Percentiles rank a stretch among this genome's conserved stretches.
Evolutionary conservation across 2,113 vertebrate genomes (phyloP).

Genomic region (Brevimyrus niger): DNA sequence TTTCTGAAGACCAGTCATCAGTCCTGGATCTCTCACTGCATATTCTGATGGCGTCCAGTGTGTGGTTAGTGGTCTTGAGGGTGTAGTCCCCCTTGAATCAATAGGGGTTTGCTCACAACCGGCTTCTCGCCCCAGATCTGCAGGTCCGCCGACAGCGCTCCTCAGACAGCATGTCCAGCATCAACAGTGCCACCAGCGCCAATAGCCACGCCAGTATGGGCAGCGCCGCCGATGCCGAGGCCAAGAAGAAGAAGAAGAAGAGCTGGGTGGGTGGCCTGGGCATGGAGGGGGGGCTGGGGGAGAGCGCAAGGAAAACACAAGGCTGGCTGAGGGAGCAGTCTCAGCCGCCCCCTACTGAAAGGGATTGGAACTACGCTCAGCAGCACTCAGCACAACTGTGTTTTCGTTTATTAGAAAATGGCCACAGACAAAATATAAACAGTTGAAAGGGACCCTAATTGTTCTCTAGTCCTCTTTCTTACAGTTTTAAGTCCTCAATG

Average conservation of each 20-base stretch:
- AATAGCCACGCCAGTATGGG: constrained; percentile 72
- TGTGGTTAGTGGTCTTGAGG: not conserved
- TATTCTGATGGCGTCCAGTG: not conserved
- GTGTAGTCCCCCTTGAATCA: not conserved
- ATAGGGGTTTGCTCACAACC: not conserved
- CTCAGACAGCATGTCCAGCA: constrained; percentile 78
- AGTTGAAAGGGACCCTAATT: not conserved
- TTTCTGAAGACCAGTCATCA: not conserved
- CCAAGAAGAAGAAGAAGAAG: constrained; percentile 87
- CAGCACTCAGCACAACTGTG: not conserved
- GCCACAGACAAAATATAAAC: not conserved
- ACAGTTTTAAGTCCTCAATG: not conserved
- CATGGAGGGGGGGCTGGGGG: not conserved
- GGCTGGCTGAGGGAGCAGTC: not conserved
- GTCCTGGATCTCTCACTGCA: not conserved
- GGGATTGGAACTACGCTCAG: not conserved
- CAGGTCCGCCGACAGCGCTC: constrained; percentile 73
- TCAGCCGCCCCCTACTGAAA: not conserved
- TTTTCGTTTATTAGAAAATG: not conserved
- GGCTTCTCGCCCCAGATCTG: constrained; percentile 46
- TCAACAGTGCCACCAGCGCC: constrained; percentile 66
- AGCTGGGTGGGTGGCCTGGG: constrained; percentile 62
- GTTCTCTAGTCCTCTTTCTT: not conserved
- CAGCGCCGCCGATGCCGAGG: constrained; percentile 69
- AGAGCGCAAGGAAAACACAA: not conserved